Conservation (phyloP, 1,140 invertebrate species). For the Amyelois transitella region DNA sequence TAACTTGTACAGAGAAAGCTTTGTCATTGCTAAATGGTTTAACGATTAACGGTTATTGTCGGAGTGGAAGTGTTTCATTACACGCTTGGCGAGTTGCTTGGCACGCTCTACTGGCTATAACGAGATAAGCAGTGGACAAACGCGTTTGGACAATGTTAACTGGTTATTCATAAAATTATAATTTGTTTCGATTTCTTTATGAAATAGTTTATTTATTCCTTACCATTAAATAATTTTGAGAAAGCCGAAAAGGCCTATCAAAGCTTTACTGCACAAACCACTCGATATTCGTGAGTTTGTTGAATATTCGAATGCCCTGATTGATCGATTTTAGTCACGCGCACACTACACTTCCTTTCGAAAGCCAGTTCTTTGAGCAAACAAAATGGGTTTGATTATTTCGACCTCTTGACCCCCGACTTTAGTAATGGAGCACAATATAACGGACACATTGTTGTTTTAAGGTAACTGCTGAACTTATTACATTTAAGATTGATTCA, state of each 20-base stretch:
- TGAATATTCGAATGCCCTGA: slow-evolving; percentile 18
- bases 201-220: no score
- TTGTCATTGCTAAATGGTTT: slow-evolving; percentile 47
- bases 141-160: slow-evolving; percentile 22
- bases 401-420: slow-evolving; percentile 36
- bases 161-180: slow-evolving; percentile 14
- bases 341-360: slow-evolving; percentile 14
- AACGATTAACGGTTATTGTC: slow-evolving; percentile 66
- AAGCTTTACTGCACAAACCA: neutral
- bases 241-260: neutral
- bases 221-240: neutral
- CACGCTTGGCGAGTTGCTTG: slow-evolving; percentile 49
- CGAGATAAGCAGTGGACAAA: slow-evolving; percentile 52
- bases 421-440: slow-evolving; percentile 19
- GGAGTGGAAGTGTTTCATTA: slow-evolving; percentile 67
- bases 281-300: slow-evolving; percentile 11
- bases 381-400: slow-evolving; percentile 25
- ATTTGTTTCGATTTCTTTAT: no score
- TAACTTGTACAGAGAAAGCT: slow-evolving; percentile 48
- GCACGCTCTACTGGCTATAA: slow-evolving; percentile 55
- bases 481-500: slow-evolving; percentile 17
- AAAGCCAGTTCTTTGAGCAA: slow-evolving; percentile 11
- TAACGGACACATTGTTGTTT: slow-evolving; percentile 22
- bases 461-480: slow-evolving; percentile 1
- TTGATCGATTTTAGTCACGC: slow-evolving; percentile 31